Base-by-base conservation (phyloP, 2,113 vertebrate genomes). In the Sorex fumeus region DNA sequence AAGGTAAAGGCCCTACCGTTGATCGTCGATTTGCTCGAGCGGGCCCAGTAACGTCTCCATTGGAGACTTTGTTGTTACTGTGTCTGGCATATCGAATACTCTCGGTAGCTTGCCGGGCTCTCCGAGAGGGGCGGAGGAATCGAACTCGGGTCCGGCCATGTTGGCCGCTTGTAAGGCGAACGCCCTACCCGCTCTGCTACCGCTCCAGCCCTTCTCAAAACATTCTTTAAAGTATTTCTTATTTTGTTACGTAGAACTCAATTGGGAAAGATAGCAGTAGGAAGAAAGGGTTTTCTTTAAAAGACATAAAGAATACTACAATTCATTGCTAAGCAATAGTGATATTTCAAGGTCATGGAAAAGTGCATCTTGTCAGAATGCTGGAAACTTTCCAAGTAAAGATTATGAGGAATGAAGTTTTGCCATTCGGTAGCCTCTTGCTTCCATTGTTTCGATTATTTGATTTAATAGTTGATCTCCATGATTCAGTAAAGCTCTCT, bases 381-480 rank as follows among this genome's bases (percentile, higher is more conserved):
- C 45, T 88, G 47, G 23, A 40, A 60, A 27, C 67, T 86, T 83
- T 76, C 77, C 53, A 84, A 75, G 76, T 62, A 60, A 87, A 89
- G 18, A 27, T 77, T 40, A 6, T 2, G 30, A 84, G 30, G 28
- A 94, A 15, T 40, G 32, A 40, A 34, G 70, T 85, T 69, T 5
- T 32, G 27, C 6, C n/a, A 10, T 57, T 64, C 81, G 64, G 75
- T 32, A 21, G 8, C 4, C 16, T 69, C 60, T 86, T 92, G 21
- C 30, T 88, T 83, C 84, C 19, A 34, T 28, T 32, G 74, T 91
- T 84, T 43, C n/a, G 70, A 0, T 45, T 76, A 16, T 66, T 77
- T 83, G 76, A 66, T 71, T 90, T 78, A 43, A 64, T 21, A 62
- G 40, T 71, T 34, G 50, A 77, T 70, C 7, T 71, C 47, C 36